Conservation (phyloP, 2,113 vertebrate species). For the Tringa solitaria region DNA sequence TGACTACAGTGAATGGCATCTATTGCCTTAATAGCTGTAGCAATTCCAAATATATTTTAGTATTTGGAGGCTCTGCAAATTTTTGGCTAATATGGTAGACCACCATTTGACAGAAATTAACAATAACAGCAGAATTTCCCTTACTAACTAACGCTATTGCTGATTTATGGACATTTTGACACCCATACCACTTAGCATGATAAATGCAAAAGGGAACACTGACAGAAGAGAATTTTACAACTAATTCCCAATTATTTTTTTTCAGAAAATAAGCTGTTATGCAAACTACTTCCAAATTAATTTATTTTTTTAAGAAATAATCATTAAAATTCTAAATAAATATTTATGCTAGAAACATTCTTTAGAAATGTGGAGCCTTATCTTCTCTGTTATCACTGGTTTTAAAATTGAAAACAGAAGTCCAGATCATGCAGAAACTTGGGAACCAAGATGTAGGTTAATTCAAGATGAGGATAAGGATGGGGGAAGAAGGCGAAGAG, state of each 20-base stretch:
- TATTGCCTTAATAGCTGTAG: neutral
- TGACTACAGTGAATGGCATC: neutral
- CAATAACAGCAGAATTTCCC: conserved; percentile 38
- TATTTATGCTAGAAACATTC: neutral
- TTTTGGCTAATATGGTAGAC: conserved; percentile 47
- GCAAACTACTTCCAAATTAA: neutral
- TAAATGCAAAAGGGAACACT: neutral
- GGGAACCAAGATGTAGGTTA: neutral
- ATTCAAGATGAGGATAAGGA: neutral
- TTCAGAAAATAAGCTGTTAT: conserved; percentile 12
- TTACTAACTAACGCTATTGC: conserved; percentile 37
- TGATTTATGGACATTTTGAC: neutral
- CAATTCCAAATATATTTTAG: conserved; percentile 47
- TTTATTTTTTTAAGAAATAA: neutral
- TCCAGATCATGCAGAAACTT: neutral
- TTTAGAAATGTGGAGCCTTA: neutral
- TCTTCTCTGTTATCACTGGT: neutral
- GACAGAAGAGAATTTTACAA: neutral
- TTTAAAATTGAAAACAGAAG: neutral
- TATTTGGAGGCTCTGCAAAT: conserved; percentile 50
- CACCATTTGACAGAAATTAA: conserved; percentile 49
- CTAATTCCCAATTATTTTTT: conserved; percentile 32
- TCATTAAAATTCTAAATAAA: neutral
- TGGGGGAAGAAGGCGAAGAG: neutral
- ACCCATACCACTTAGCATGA: neutral